Conservation (phyloP, 2,113 vertebrate species). For the Hippocampus guttulatus region DNA sequence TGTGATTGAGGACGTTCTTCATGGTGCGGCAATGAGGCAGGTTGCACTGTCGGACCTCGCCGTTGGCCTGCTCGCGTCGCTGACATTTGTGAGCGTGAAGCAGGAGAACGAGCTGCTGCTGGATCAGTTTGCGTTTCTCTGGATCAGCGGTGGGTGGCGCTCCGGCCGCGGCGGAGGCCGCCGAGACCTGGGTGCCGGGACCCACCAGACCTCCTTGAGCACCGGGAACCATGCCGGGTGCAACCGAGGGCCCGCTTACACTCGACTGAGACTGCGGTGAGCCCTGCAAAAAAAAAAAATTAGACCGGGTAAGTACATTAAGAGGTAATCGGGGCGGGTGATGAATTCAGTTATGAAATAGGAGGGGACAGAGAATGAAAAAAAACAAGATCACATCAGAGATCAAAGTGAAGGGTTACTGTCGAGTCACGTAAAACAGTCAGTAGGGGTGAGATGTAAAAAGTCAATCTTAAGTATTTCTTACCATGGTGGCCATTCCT, state of each 20-base stretch:
- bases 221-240: constrained; percentile 74
- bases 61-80: constrained; percentile 93
- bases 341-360: neutral
- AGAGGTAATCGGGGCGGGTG: neutral
- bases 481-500: constrained; percentile 88
- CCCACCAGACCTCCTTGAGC: constrained; percentile 79
- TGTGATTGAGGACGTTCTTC: constrained; percentile 99
- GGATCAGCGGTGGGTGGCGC: constrained; percentile 94
- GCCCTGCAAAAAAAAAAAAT: constrained; percentile 41
- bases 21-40: constrained; percentile 98
- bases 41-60: constrained; percentile 93
- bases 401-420: neutral
- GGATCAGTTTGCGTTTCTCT: constrained; percentile 97
- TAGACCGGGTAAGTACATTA: neutral
- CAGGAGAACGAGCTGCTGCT: constrained; percentile 95
- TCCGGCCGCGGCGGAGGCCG: constrained; percentile 71
- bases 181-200: constrained; percentile 54
- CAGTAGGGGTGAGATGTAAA: neutral
- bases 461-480: constrained; percentile 27
- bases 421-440: neutral
- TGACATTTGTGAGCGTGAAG: constrained; percentile 98
- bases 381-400: neutral
- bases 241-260: constrained; percentile 55
- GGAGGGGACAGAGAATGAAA: neutral
- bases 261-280: constrained; percentile 64